Conservation (phyloP, 1,140 invertebrate species). For the Meloidogyne chitwoodi region DNA sequence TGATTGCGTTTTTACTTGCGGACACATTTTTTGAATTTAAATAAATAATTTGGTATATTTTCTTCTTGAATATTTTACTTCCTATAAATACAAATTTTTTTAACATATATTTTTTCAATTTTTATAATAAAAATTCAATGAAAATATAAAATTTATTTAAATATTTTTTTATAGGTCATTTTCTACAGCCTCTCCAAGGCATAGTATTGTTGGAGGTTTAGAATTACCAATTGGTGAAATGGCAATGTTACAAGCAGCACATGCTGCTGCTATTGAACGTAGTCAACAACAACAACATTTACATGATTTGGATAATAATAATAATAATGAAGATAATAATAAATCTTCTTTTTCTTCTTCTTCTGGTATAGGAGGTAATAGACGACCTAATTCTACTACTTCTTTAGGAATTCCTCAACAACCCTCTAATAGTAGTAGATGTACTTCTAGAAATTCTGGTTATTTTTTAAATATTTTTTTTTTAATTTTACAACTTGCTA, state of each 20-base stretch:
- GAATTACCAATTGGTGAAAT: slow-evolving; percentile 34
- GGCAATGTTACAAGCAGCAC: slow-evolving; percentile 27
- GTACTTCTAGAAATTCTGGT: neutral
- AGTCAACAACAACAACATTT: neutral
- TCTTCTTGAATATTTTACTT: too few species aligned
- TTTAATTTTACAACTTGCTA: too few species aligned
- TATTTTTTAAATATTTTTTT: neutral
- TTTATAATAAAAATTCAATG: too few species aligned
- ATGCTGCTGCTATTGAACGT: slow-evolving; percentile 16
- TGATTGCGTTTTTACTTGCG: too few species aligned
- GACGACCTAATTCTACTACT: neutral
- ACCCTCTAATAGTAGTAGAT: slow-evolving; percentile 22
- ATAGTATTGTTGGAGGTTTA: slow-evolving; percentile 36
- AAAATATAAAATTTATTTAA: too few species aligned
- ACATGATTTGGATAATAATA: neutral
- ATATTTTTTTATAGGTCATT: slow-evolving; percentile 21
- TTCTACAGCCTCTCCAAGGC: slow-evolving; percentile 39
- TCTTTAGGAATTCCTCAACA: slow-evolving; percentile 9
- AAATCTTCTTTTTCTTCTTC: too few species aligned
- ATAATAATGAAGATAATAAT: too few species aligned
- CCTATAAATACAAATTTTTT: too few species aligned
- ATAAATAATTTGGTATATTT: too few species aligned
- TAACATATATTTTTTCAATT: too few species aligned
- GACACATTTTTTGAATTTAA: too few species aligned
- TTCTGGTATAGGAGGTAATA: slow-evolving; percentile 2